Conservation (phyloP, 2,113 vertebrate species). For the Trichechus manatus region DNA sequence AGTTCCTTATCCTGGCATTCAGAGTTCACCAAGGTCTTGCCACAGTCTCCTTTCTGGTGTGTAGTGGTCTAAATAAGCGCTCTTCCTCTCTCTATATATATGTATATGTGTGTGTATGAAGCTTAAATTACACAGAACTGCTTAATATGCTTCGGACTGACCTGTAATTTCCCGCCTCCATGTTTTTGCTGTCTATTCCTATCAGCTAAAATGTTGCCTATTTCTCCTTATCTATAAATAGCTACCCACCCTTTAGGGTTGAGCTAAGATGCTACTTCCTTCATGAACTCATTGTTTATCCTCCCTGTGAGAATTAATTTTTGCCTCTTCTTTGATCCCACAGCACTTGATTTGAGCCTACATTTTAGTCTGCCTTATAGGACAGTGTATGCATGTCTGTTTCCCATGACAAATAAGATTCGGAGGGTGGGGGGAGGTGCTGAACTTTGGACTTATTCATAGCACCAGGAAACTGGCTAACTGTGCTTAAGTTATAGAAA, state of each 20-base stretch:
- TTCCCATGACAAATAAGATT: neutral
- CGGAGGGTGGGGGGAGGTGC: neutral
- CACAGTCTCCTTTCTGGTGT: neutral
- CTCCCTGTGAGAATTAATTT: neutral
- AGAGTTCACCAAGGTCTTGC: neutral
- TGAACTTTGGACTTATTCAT: constrained; percentile 19
- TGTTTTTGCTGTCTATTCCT: neutral
- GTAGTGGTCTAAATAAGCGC: neutral
- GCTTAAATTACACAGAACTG: neutral
- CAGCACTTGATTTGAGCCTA: neutral
- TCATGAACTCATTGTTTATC: neutral
- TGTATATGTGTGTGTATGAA: no score
- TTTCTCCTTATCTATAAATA: neutral
- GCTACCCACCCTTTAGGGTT: neutral
- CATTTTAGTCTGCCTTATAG: neutral
- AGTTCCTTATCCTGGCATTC: neutral
- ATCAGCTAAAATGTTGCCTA: neutral
- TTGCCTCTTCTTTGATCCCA: neutral
- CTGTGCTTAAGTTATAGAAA: neutral
- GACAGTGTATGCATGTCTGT: neutral
- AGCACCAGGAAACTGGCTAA: neutral
- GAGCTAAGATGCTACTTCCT: neutral
- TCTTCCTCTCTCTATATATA: no score
- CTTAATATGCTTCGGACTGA: neutral
- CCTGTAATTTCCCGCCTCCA: neutral